Conservation (phyloP, 2,797 vertebrate species). For the Urophycis tenuis region DNA sequence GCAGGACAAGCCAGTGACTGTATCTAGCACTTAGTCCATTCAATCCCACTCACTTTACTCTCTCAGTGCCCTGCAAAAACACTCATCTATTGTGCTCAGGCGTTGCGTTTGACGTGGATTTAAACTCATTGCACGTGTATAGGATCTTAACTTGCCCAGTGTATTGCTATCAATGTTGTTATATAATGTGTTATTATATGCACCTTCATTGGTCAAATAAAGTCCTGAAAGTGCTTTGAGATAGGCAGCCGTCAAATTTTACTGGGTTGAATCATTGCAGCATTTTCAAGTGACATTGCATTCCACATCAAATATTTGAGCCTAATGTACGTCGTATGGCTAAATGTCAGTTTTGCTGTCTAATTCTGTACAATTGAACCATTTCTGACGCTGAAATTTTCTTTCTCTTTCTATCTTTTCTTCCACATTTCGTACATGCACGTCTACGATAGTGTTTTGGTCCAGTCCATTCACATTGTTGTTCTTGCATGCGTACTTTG, state of each 20-base stretch:
- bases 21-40: slow-evolving; percentile 50
- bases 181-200: background rate
- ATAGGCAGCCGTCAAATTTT: background rate
- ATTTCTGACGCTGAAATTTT: background rate
- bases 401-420: no score
- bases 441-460: background rate
- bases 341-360: background rate
- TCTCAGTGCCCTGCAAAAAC: slow-evolving; percentile 19
- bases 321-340: background rate
- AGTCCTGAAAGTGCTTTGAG: background rate
- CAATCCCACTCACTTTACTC: slow-evolving; percentile 42
- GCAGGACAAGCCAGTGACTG: slow-evolving; percentile 15
- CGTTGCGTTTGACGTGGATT: background rate
- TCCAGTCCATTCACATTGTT: background rate
- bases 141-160: background rate
- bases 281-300: background rate
- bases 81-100: slow-evolving; percentile 26
- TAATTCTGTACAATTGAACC: background rate
- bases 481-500: background rate
- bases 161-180: background rate
- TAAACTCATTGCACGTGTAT: background rate
- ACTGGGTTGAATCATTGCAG: background rate
- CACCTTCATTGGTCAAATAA: background rate
- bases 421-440: background rate
- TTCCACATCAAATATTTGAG: background rate